These are phyloP conservation scores for Papilio dardanus DNA, from an alignment of 1,140 invertebrate species.

Conservation along the genomic window DNA sequence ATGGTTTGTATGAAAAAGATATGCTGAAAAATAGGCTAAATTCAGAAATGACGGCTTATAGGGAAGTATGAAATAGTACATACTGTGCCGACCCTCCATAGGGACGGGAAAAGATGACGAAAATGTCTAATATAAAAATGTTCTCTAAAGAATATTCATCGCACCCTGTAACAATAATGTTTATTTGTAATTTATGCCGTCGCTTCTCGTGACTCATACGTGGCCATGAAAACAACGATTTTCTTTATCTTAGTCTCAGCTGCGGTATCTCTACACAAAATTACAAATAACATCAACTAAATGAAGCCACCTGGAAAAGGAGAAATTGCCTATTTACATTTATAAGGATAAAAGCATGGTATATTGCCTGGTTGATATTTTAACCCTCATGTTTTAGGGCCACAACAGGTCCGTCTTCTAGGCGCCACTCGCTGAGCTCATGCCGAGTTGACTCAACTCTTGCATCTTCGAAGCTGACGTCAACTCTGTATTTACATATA, in stretches of 20 bases:
- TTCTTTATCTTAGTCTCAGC: background rate
- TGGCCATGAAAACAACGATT: conserved; percentile 42
- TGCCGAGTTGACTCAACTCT: conserved; percentile 47
- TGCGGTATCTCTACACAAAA: background rate
- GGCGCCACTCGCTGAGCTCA: conserved; percentile 43
- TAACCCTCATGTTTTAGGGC: conserved; percentile 35
- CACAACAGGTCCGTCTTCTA: conserved; percentile 22
- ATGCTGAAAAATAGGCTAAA: too few species aligned
- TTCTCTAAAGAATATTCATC: conserved; percentile 34
- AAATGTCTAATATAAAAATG: background rate
- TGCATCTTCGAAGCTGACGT: conserved; percentile 41
- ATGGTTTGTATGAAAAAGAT: too few species aligned
- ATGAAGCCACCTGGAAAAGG: background rate
- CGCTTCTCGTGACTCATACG: conserved; percentile 44
- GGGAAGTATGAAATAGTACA: too few species aligned
- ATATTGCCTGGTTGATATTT: background rate
- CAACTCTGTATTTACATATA: conserved; percentile 12
- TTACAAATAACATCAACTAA: background rate
- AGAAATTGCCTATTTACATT: background rate
- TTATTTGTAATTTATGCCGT: conserved; percentile 59
- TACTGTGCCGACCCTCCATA: too few species aligned
- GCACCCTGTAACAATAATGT: conserved; percentile 51
- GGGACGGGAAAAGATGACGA: too few species aligned
- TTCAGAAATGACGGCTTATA: too few species aligned
- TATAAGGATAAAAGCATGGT: background rate